These are phyloP conservation scores for Malacoctenus gilli DNA, from an alignment of 2,797 vertebrate genomes.

Conservation along the genomic window DNA sequence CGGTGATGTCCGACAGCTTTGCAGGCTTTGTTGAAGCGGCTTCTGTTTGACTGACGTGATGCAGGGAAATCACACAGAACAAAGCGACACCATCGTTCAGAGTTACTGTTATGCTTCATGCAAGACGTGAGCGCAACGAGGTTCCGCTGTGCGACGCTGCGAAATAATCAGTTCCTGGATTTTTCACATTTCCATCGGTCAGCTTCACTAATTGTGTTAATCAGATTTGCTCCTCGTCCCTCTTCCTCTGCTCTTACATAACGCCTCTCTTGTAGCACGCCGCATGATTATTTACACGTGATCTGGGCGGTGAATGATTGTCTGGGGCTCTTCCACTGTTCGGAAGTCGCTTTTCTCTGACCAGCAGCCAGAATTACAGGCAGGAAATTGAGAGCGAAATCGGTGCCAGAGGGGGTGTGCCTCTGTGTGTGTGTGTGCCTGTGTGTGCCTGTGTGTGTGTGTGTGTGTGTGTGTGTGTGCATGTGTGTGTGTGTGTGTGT, in stretches of 20 bases:
- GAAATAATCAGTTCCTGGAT: constrained; percentile 18
- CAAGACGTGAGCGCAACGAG: no score
- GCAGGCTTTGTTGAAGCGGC: no score
- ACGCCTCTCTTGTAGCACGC: constrained; percentile 32
- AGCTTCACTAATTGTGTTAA: constrained; percentile 45
- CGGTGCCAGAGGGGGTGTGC: constrained; percentile 67
- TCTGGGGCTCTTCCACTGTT: constrained; percentile 68
- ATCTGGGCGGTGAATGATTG: constrained; percentile 62
- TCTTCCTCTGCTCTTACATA: constrained; percentile 44
- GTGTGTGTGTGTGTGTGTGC: constrained; percentile 49
- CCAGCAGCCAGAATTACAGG: constrained; percentile 75
- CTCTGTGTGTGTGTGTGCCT: constrained; percentile 69
- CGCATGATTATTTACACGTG: constrained; percentile 60
- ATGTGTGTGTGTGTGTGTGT: constrained; percentile 38
- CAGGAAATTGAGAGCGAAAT: constrained; percentile 81
- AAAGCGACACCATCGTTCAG: no score
- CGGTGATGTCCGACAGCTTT: no score
- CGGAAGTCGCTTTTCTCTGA: constrained; percentile 76
- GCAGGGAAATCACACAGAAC: no score
- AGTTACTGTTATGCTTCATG: no score
- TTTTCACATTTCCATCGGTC: constrained; percentile 25
- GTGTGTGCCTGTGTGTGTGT: constrained; percentile 62
- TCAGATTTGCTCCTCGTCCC: constrained; percentile 38
- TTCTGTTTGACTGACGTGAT: no score
- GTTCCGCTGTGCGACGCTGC: background rate